phyloP scores from a whole-genome alignment of 2,888 invertebrate species.

The Meteorus cinctellus region DNA sequence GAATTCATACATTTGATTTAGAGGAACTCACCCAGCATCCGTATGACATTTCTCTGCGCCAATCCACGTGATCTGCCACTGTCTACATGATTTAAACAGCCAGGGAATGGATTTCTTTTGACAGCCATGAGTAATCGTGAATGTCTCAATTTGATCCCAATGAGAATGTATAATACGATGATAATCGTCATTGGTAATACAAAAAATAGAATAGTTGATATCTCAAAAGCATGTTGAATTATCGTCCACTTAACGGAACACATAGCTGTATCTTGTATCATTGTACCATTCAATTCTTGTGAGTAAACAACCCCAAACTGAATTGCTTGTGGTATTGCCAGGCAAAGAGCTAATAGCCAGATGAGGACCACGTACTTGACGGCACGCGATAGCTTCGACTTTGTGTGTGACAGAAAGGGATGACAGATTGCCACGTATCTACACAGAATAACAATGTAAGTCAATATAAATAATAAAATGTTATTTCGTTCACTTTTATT shows the following conservation, averaged over 20 bases:
- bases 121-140: conserved; percentile 74
- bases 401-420: conserved; percentile 87
- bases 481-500: background rate
- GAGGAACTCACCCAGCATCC: conserved; percentile 83
- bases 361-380: conserved; percentile 82
- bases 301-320: conserved; percentile 83
- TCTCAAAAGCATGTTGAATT: conserved; percentile 83
- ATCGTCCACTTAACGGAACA: conserved; percentile 79
- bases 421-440: conserved; percentile 66
- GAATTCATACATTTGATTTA: background rate
- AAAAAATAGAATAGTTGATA: conserved; percentile 89
- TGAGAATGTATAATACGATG: conserved; percentile 85
- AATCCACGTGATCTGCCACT: conserved; percentile 70
- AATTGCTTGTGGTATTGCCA: conserved; percentile 86
- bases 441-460: conserved; percentile 24
- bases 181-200: conserved; percentile 91
- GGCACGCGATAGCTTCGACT: conserved; percentile 88
- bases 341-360: conserved; percentile 85
- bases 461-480: background rate
- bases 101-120: conserved; percentile 76
- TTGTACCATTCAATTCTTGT: conserved; percentile 68
- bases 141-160: conserved; percentile 82
- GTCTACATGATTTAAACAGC: conserved; percentile 76
- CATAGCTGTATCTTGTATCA: conserved; percentile 74
- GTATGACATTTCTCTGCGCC: conserved; percentile 79